Evolutionary conservation across 2,113 vertebrate genomes (phyloP).

Genomic region (Platichthys flesus): DNA sequence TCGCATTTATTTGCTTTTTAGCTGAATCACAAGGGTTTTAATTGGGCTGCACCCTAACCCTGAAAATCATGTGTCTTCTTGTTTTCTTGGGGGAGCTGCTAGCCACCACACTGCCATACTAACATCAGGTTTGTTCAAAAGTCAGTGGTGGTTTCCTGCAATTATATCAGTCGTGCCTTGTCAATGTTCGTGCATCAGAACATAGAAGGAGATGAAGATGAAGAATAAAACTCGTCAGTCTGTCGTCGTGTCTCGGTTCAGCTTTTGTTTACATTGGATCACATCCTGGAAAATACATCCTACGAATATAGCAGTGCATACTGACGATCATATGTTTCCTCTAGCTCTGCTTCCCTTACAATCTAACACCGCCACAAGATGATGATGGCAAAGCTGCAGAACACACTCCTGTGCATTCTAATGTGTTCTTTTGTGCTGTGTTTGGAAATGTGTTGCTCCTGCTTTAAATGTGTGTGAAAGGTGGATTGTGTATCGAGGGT

Average conservation of each 20-base stretch:
- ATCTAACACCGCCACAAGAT: not conserved
- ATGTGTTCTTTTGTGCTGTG: not conserved
- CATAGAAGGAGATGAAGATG: too few species aligned
- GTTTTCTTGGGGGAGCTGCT: too few species aligned
- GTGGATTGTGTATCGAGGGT: not conserved
- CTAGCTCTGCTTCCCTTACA: not conserved
- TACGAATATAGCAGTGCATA: not conserved
- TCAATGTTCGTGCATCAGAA: not conserved
- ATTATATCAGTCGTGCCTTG: not conserved
- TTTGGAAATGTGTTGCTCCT: not conserved
- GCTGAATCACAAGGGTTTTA: too few species aligned
- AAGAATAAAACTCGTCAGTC: not conserved
- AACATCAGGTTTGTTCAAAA: too few species aligned
- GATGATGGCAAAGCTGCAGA: not conserved
- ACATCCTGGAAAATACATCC: not conserved
- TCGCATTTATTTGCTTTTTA: not conserved
- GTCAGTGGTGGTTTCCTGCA: not conserved
- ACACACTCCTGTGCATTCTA: not conserved
- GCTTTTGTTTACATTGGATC: not conserved
- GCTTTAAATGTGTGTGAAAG: not conserved
- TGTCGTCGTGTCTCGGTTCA: not conserved
- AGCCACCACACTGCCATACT: too few species aligned
- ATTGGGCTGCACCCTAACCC: too few species aligned
- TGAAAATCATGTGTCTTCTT: too few species aligned
- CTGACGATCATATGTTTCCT: not conserved